Conservation (phyloP, 2,888 invertebrate genomes). For the Dromius quadrimaculatus region DNA sequence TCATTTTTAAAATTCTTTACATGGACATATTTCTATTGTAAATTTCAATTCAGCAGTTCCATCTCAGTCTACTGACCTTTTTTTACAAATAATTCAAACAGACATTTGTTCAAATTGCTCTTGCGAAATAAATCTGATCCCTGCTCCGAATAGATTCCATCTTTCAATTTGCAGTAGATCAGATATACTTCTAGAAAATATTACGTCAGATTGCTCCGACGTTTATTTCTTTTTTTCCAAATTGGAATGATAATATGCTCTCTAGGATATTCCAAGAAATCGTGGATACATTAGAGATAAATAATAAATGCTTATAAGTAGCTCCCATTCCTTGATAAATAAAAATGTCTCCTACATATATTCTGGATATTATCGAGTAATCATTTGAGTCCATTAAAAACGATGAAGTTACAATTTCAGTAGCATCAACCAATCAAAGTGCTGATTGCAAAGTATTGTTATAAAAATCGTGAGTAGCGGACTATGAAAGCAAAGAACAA, state of each 20-base stretch:
- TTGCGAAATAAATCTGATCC: conserved; percentile 22
- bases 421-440: too few relatives aligned
- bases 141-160: conserved; percentile 23
- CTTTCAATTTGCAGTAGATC: conserved; percentile 34
- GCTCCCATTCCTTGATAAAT: too few relatives aligned
- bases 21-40: conserved; percentile 11
- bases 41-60: conserved; percentile 5
- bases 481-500: too few relatives aligned
- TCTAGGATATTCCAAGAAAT: neutral
- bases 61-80: neutral
- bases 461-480: too few relatives aligned
- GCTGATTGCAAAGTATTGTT: too few relatives aligned
- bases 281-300: too few relatives aligned
- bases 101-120: conserved; percentile 31
- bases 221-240: too few relatives aligned
- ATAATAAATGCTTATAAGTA: too few relatives aligned
- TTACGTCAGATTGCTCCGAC: conserved; percentile 22
- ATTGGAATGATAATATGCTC: conserved; percentile 1
- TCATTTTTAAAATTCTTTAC: neutral
- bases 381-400: too few relatives aligned
- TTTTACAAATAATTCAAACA: conserved; percentile 31
- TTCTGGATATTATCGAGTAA: too few relatives aligned
- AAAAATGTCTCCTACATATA: too few relatives aligned
- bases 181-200: conserved; percentile 30
- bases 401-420: too few relatives aligned